Conservation (phyloP, 2,113 vertebrate species). For the Carollia perspicillata region DNA sequence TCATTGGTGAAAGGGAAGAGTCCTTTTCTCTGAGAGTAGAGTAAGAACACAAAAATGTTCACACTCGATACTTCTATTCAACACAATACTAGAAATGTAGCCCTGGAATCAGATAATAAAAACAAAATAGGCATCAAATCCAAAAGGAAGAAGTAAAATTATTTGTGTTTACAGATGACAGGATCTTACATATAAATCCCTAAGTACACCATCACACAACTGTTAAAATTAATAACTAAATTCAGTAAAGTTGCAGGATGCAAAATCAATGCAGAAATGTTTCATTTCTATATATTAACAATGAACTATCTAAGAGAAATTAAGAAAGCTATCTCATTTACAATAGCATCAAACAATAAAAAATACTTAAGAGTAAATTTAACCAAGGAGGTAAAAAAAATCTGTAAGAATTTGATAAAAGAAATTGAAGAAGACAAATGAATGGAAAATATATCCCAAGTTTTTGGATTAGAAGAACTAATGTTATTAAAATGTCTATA, state of each 20-base stretch:
- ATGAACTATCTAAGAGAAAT: not conserved
- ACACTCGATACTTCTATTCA: not conserved
- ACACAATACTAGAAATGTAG: not conserved
- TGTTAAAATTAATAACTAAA: not conserved
- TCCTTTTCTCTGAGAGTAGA: not conserved
- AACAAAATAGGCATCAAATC: not conserved
- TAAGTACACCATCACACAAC: not conserved
- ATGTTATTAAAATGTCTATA: not conserved
- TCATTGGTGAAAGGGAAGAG: not conserved
- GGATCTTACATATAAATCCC: not conserved
- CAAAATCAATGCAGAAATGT: not conserved
- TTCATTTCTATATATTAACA: not conserved
- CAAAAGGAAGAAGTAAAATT: not conserved
- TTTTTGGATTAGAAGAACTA: not conserved
- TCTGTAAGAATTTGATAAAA: not conserved
- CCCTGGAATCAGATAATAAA: not conserved
- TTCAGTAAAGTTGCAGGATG: not conserved
- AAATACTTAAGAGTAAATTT: not conserved
- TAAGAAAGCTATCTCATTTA: not conserved
- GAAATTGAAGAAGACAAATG: not conserved
- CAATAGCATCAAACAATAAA: not conserved
- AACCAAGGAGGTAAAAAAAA: not conserved
- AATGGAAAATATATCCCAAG: not conserved
- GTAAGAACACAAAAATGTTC: not conserved
- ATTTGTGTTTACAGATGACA: not conserved